Evolutionary conservation across 2,888 invertebrate genomes (phyloP), one percentile per base, ranked within the genome.

Genomic region (Heliconius sara): DNA sequence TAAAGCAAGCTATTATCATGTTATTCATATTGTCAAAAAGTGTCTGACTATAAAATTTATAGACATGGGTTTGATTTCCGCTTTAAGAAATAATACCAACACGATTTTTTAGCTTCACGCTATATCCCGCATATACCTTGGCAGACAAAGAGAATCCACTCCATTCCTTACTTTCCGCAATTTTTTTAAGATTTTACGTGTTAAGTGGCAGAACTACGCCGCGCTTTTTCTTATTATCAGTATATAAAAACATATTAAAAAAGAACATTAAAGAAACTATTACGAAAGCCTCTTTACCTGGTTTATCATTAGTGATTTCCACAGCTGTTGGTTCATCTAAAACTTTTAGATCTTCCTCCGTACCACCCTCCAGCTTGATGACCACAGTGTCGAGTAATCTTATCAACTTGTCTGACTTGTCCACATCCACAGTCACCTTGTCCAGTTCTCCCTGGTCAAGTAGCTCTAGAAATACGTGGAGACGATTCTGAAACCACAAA

Each of bases 361-460:
- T 97, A 1, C 98, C 98, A 30, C 99, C 99, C 93, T 99, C 99
- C 68, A 99, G 95, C 91, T 98, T 98, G 83, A 99, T 99, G 10
- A 99, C 99, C 67, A 99, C 99, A 78, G 99, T 98, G 91, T 99
- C 99, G 80, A 99, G 96, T 16, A 99, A 95, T 84, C 97, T 97
- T 74, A 99, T 96, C 76, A 99, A 94, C 79, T 97, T 96, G 77
- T 97, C 97, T 0, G 97, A 96, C 90, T 98, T 98, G 78, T 97
- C 97, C 65, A 98, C 97, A 89, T 99, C 99, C 1, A 99, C 97
- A 3, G 97, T 96, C 0, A 98, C 97, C 84, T 96, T 96, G 81
- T 97, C 97, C 72, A 99, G 95, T 85, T 97, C 96, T 4, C 96
- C 97, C 65, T 95, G 95, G 3, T 97, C 96, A 75, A 99, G 92